Evolutionary conservation across 2,113 vertebrate genomes (phyloP).

Genomic region (Alces alces): DNA sequence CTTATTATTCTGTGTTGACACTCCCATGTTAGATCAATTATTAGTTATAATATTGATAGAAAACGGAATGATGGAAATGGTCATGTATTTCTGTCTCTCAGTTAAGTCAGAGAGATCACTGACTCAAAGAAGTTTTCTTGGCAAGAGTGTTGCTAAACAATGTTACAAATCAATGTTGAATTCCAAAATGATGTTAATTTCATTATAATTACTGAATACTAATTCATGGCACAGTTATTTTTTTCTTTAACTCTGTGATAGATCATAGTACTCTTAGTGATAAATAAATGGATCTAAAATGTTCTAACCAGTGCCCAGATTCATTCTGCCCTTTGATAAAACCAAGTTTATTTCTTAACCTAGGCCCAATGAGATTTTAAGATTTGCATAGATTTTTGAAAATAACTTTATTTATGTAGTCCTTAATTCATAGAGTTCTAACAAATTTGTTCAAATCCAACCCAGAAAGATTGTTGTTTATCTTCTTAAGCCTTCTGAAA

Average conservation of each 20-base stretch:
- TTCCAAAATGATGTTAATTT: slow-evolving; percentile 49
- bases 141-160: slow-evolving; percentile 59
- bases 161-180: slow-evolving; percentile 56
- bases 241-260: slow-evolving; percentile 53
- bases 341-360: neutral
- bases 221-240: slow-evolving; percentile 49
- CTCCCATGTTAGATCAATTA: slow-evolving; percentile 50
- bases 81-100: slow-evolving; percentile 50
- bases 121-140: slow-evolving; percentile 53
- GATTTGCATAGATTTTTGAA: slow-evolving; percentile 5
- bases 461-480: neutral
- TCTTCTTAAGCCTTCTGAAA: neutral
- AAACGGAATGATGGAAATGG: slow-evolving; percentile 35
- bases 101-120: slow-evolving; percentile 61
- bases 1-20: slow-evolving; percentile 56
- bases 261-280: slow-evolving; percentile 27
- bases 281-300: neutral
- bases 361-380: neutral
- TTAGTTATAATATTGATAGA: slow-evolving; percentile 32
- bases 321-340: neutral
- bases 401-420: neutral
- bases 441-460: neutral
- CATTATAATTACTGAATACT: slow-evolving; percentile 54
- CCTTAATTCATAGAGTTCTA: neutral
- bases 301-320: neutral